A percentile compares a stretch with the other conserved stretches of the same genome.
Conservation (phyloP, 64 coral and sea anemone genomes). For the Porites australiensis region DNA sequence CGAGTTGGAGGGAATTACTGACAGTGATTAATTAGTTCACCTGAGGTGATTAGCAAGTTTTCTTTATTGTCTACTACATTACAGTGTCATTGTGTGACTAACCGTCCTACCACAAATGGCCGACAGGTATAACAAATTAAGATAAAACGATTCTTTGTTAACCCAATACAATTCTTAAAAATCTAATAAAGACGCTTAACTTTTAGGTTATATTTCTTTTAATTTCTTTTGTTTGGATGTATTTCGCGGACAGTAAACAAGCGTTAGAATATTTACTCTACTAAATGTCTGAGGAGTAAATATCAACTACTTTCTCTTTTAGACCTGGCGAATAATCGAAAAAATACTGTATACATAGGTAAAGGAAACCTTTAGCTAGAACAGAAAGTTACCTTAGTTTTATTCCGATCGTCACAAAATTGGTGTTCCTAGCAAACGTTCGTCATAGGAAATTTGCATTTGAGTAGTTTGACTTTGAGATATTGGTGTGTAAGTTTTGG, state of each 20-base stretch:
- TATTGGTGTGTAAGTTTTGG: background rate
- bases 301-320: no score
- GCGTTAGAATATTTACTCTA: no score
- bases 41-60: conserved; percentile 18
- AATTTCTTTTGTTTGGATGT: conserved; percentile 1
- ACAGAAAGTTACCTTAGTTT: no score
- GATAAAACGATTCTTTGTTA: conserved; percentile 5
- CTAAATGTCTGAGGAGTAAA: no score
- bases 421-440: background rate
- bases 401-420: background rate
- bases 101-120: background rate
- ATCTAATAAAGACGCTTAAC: background rate
- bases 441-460: background rate
- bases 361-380: no score
- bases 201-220: background rate
- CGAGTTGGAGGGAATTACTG: background rate
- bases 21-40: conserved; percentile 37
- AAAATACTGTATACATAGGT: no score
- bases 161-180: conserved; percentile 14
- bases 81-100: conserved; percentile 29
- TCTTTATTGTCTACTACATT: conserved; percentile 43
- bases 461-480: background rate
- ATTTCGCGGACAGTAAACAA: conserved; percentile 28
- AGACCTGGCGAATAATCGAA: no score
- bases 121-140: background rate